phyloP scores from a whole-genome alignment of 2,113 vertebrate genomes.

The Geococcyx californianus region DNA sequence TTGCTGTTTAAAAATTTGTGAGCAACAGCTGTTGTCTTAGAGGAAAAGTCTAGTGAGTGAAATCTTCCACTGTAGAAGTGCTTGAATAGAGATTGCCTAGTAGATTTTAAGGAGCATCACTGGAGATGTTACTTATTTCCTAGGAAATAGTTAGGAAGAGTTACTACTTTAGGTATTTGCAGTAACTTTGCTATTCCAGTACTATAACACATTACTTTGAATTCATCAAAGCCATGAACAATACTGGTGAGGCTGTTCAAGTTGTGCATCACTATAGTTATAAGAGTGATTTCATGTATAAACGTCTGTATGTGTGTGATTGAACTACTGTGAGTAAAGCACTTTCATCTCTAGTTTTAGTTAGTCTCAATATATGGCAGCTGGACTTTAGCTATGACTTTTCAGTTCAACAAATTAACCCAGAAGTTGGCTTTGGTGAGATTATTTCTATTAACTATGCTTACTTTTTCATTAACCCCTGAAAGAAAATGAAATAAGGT shows the following conservation, averaged over 20 bases:
- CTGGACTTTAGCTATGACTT: not conserved
- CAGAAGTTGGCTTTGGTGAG: not conserved
- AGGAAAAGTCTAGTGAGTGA: not conserved
- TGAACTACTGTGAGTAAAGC: not conserved
- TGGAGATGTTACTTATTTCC: not conserved
- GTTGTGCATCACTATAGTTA: not conserved
- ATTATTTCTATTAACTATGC: not conserved
- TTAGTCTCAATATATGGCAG: not conserved
- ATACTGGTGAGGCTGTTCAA: not conserved
- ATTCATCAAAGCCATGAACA: not conserved
- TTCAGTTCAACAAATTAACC: too few relatives aligned
- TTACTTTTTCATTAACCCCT: not conserved
- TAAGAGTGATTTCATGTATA: not conserved
- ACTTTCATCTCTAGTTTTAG: not conserved
- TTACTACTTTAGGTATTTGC: not conserved
- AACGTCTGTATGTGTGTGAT: not conserved
- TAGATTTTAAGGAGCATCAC: not conserved
- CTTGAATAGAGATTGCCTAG: not conserved
- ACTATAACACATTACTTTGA: not conserved
- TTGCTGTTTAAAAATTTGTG: not conserved
- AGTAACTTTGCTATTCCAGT: not conserved
- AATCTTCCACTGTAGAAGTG: not conserved
- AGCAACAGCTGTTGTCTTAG: not conserved
- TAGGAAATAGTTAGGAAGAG: not conserved
- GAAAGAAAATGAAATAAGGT: not conserved